phyloP scores from a whole-genome alignment of 2,888 invertebrate genomes.

The Drosophila ezoana region DNA sequence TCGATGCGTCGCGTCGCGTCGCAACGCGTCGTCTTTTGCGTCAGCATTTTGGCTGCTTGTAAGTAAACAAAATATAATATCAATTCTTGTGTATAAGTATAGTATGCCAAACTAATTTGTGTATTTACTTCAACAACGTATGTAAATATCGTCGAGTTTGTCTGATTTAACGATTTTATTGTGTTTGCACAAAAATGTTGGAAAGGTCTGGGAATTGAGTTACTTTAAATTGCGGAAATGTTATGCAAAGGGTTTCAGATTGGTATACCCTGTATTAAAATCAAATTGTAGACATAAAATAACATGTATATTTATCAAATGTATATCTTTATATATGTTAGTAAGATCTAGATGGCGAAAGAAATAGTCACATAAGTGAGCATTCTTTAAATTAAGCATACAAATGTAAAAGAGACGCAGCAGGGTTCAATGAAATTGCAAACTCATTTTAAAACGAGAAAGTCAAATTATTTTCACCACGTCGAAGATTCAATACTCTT shows the following conservation, averaged over 20 bases:
- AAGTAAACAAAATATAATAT: conserved; percentile 47
- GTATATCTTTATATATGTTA: too few species aligned
- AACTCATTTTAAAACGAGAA: conserved; percentile 1
- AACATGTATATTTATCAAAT: not conserved
- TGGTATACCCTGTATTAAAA: not conserved
- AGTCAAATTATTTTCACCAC: not conserved
- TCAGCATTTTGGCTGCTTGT: conserved; percentile 52
- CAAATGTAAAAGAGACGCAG: not conserved
- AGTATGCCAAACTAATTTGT: conserved; percentile 31
- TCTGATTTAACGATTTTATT: conserved; percentile 22
- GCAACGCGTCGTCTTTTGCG: conserved; percentile 41
- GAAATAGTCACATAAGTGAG: not conserved
- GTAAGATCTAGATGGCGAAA: too few species aligned
- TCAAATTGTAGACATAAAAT: not conserved
- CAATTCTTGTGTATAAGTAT: conserved; percentile 15
- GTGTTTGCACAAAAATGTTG: conserved; percentile 19
- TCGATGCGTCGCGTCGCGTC: conserved; percentile 25
- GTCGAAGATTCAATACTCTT: too few species aligned
- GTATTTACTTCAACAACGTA: conserved; percentile 23
- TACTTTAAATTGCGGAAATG: not conserved
- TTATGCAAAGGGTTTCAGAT: not conserved
- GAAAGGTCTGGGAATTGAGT: conserved; percentile 11
- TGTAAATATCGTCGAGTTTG: conserved; percentile 11
- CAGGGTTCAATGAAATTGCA: conserved; percentile 39
- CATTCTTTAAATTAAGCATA: not conserved